These are phyloP conservation scores for Petrolisthes manimaculis DNA, from an alignment of 2,888 invertebrate genomes.

Conservation along the genomic window DNA sequence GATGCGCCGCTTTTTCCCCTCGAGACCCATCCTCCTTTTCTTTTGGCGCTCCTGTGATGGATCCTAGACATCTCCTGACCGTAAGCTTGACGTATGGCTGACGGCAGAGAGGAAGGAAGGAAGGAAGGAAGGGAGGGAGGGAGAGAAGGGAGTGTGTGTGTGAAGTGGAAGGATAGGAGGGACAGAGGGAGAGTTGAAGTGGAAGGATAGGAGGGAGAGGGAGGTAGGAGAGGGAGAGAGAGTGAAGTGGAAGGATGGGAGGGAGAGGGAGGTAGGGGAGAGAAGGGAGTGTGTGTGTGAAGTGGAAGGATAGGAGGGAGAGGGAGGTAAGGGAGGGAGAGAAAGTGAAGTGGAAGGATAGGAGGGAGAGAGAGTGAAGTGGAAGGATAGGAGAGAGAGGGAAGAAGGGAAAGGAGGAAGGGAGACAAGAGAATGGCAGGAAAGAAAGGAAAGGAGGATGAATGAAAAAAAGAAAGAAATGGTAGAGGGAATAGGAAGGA, in stretches of 20 bases:
- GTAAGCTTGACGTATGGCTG: not conserved
- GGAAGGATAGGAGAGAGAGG: too few species aligned
- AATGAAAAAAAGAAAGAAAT: not conserved
- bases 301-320: not conserved
- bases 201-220: not conserved
- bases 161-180: not conserved
- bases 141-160: not conserved
- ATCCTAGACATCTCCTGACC: not conserved
- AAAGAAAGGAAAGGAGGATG: not conserved
- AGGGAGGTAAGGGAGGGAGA: constrained; percentile 17
- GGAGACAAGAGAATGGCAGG: not conserved
- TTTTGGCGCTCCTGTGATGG: not conserved
- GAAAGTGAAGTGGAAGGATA: not conserved
- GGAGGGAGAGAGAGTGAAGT: constrained; percentile 15
- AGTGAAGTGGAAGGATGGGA: not conserved
- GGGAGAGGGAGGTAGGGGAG: too few species aligned
- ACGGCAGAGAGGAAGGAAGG: not conserved
- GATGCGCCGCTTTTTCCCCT: constrained; percentile 2
- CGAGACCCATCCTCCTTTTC: not conserved
- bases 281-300: not conserved
- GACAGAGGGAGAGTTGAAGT: not conserved
- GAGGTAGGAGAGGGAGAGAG: not conserved
- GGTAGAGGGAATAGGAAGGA: not conserved
- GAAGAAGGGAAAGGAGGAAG: too few species aligned
- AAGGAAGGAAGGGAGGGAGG: not conserved